A percentile compares a stretch with the other conserved stretches of the same genome.
Conservation (phyloP, 1,140 invertebrate genomes). For the Lepidostoma basale region DNA sequence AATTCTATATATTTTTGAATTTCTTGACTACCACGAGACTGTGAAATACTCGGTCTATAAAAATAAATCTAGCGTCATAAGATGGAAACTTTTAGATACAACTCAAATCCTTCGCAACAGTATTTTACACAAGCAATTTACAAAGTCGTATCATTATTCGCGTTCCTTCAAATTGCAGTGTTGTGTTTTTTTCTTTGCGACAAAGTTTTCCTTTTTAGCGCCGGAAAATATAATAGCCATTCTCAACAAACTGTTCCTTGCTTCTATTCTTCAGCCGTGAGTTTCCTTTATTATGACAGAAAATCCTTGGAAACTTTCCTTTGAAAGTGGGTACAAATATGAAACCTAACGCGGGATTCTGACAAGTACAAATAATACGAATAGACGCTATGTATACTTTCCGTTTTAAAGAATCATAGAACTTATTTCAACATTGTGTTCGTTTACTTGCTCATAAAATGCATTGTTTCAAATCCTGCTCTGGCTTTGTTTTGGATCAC, state of each 20-base stretch:
- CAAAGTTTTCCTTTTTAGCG: slow-evolving; percentile 14
- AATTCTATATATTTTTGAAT: too few species aligned
- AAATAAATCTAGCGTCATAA: too few species aligned
- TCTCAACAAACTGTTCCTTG: slow-evolving; percentile 25
- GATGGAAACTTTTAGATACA: too few species aligned
- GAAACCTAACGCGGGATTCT: slow-evolving; percentile 3
- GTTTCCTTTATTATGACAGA: slow-evolving; percentile 35
- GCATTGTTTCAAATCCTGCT: too few species aligned
- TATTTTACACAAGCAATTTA: background rate
- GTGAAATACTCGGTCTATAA: too few species aligned
- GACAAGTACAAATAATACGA: background rate
- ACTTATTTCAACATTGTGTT: slow-evolving; percentile 6
- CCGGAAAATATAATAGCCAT: slow-evolving; percentile 35
- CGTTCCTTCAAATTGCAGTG: background rate
- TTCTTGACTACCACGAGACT: too few species aligned
- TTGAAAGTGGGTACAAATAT: slow-evolving; percentile 18
- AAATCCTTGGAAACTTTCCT: slow-evolving; percentile 34
- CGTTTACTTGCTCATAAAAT: slow-evolving; percentile 9
- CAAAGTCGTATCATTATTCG: slow-evolving; percentile 4
- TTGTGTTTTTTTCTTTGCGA: background rate
- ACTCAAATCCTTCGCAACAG: background rate
- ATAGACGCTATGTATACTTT: background rate
- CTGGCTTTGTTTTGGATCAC: too few species aligned
- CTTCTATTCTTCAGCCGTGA: slow-evolving; percentile 28
- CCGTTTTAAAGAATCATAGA: slow-evolving; percentile 9